Evolutionary conservation across 2,888 invertebrate species (phyloP), one percentile per base, ranked within the genome.

Genomic region (Lithophane socia): DNA sequence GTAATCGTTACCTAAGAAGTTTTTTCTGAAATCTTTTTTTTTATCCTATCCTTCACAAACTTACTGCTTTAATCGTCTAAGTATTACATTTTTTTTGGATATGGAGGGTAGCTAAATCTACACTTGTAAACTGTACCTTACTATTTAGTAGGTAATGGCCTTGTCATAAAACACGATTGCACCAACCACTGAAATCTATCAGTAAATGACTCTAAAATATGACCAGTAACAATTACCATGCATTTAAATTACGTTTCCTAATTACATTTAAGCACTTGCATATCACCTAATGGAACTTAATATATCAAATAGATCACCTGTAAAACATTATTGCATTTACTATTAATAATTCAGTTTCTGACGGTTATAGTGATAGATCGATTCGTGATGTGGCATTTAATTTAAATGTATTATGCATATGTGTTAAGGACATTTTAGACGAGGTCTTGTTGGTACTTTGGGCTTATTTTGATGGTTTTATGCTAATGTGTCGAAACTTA

Each of bases 401-500:
- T 64, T 83, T 49, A 69, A 49, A 79, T 86, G 29, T 74, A 69
- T 86, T 86, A 84, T 83, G 83, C 73, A 86, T 74, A 66, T 76
- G 69, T 86, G 84, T 71, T 83, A 83, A 84, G 84, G 84, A 76
- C 75, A 73, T 56, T n/a, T 47, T 9, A 60, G 8, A 24, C 77
- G 73, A 81, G 77, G 77, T 58, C 73, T 72, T 58, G 42, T 64
- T 64, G 18, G 47, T 73, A 64, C 47, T 58, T 21, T n/a, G 4
- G 29, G 13, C 18, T 63, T 24, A 61, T 71, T 78, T 66, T 71
- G 24, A 54, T 58, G 56, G 67, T 47, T 52, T 63, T 54, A 77
- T 80, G 58, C 21, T 37, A 80, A 79, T 75, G 0, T 37, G 8
- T 37, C 4, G 13, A 61, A 54, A 47, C n/a, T 37, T 44, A 79